Percentiles rank a stretch among this genome's conserved stretches.
These are phyloP conservation scores for Pristionchus maxplancki DNA, from an alignment of 2,888 invertebrate genomes.

Conservation along the genomic window DNA sequence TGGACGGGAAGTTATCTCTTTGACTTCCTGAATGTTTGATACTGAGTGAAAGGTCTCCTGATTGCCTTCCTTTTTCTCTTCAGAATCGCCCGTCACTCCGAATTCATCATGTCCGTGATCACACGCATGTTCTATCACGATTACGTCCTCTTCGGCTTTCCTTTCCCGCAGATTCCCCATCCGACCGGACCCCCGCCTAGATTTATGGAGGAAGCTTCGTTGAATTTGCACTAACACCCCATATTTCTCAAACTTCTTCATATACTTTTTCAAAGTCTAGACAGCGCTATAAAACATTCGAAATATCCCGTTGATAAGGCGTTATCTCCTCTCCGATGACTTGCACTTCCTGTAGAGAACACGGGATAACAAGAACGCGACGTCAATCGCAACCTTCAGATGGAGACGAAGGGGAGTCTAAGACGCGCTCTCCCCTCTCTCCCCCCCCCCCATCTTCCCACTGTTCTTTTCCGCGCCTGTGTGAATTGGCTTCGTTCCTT, in stretches of 20 bases:
- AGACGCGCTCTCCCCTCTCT: background rate
- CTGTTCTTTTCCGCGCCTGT: background rate
- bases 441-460: background rate
- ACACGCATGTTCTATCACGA: slow-evolving; percentile 44
- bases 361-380: background rate
- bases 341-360: background rate
- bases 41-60: background rate
- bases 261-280: too few relatives aligned
- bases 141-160: slow-evolving; percentile 40
- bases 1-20: too few relatives aligned
- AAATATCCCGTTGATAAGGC: too few relatives aligned
- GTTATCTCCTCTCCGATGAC: background rate
- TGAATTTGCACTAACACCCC: background rate
- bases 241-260: too few relatives aligned
- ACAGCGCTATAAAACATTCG: too few relatives aligned
- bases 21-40: too few relatives aligned
- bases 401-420: background rate
- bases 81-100: slow-evolving; percentile 31
- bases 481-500: slow-evolving; percentile 27
- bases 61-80: background rate
- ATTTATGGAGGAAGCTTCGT: background rate
- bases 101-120: slow-evolving; percentile 28
- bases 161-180: background rate
- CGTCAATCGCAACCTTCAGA: background rate
- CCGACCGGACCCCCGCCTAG: slow-evolving; percentile 4